Evolutionary conservation across 2,113 vertebrate genomes (phyloP).

Genomic region (Actenoides lindsayi): DNA sequence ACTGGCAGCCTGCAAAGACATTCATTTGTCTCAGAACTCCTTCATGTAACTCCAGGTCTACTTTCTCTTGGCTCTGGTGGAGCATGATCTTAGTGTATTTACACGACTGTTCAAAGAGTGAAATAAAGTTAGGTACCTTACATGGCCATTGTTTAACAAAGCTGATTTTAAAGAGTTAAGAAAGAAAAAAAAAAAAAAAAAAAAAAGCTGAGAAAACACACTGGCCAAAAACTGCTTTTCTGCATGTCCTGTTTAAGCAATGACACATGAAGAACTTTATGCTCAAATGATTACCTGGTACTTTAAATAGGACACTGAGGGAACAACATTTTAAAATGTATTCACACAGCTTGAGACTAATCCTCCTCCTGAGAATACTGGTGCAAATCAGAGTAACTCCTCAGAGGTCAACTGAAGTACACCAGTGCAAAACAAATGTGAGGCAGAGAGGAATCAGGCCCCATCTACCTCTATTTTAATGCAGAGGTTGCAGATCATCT

Average conservation of each 20-base stretch:
- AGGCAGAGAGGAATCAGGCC: background rate
- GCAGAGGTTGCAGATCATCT: conserved; percentile 39
- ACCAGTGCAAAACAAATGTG: background rate
- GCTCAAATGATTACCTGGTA: background rate
- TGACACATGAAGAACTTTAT: conserved; percentile 41
- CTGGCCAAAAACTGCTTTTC: background rate
- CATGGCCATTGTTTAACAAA: background rate
- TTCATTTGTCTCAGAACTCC: background rate
- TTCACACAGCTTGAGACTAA: conserved; percentile 7
- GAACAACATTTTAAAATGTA: conserved; percentile 13
- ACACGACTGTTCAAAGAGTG: background rate
- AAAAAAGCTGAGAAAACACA: background rate
- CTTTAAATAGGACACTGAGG: conserved; percentile 41
- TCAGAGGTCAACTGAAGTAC: conserved; percentile 15
- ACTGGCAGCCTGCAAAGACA: background rate
- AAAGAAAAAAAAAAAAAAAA: background rate
- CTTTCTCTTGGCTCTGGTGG: background rate
- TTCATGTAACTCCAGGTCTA: background rate
- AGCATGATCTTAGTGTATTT: background rate
- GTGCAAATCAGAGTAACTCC: conserved; percentile 38
- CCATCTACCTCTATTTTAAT: conserved; percentile 23
- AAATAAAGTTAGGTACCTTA: background rate
- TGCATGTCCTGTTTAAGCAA: conserved; percentile 10
- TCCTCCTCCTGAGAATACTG: conserved; percentile 1
- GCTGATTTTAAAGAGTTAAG: background rate